Evolutionary conservation across 2,888 invertebrate species (phyloP), one percentile per base, ranked within the genome.

Genomic region (Liopterus haemorrhoidalis): DNA sequence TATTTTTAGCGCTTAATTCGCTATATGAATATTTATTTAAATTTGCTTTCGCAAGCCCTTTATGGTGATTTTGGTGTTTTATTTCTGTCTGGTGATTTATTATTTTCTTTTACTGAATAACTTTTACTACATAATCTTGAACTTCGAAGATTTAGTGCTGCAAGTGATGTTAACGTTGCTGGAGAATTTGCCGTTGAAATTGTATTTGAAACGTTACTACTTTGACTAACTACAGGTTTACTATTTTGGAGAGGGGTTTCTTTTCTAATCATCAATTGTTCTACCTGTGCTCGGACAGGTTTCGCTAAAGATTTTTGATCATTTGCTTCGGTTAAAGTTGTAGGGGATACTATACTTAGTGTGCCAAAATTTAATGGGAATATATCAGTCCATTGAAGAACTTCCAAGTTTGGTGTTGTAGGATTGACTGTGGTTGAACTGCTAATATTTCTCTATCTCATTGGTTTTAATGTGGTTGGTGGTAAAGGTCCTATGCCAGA

Each of bases 211-310:
- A 67, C 64, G 58, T 83, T 84, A 35, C 82, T 79, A 19, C 81
- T 79, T 60, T 82, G 82, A 54, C 79, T 80, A 62, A 84, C 83
- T 28, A 82, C 78, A 32, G 79, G 77, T 59, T 78, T 78, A 41
- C 72, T 72, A 57, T 75, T 75, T 54, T 76, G 77, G 38, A 77
- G 62, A 18, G 76, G 74, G n/a, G 76, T 71, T 55, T 80, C 79
- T 60, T 78, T 74, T 25, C 79, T 69, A 57, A 64, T 64, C 6
- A 68, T 66, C 46, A 70, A 59, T 44, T 65, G 65, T 41, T 66
- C 66, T 37, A 74, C 71, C 58, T 75, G 73, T 28, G 73, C 72
- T 54, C 71, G 66, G 58, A 78, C 73, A 56, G 76, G 63, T 64
- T 76, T 78, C 24, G 73, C 71, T 52, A 76, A 65, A 45, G 76